Evolutionary conservation across 1,140 invertebrate genomes (phyloP), one percentile per base, ranked within the genome.

Genomic region (Drosophila orena): DNA sequence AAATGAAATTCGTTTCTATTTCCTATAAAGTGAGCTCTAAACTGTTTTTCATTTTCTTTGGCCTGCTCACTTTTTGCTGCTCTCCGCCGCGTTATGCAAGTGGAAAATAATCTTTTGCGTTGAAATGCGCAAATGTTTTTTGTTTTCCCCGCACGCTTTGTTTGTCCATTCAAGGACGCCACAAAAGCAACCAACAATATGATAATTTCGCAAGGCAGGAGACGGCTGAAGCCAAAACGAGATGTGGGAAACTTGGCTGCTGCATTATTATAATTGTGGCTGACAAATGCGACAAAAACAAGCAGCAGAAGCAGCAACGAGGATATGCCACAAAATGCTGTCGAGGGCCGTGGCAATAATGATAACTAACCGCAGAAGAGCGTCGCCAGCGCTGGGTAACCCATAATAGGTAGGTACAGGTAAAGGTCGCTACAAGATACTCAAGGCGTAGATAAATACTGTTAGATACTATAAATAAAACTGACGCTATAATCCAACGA

Each of bases 291-390:
- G 73, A 80, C 77, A 77, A 78, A 46, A 81, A 85, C 68, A 77
- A 24, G 24, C 35, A 42, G 49, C 59, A 57, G 61, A 47, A 70
- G 15, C 35, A 42, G 49, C 59, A 57, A 54, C 46, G 46, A 40
- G 58, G 53, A 70, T 66, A 62, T 49, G 54, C 64, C 78, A 83
- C 76, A 79, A 86, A 86, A 78, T 65, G 77, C 62, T 59, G 66
- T 68, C 68, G 58, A 77, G 81, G 68, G 77, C 55, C 73, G 55
- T 70, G 81, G 64, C 73, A 86, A 85, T 85, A 85, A 85, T 85
- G 77, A 85, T 86, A 85, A 85, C 81, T 85, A 85, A 85, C 81
- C 81, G 69, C 81, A 69, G 57, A 80, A 81, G 81, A 85, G 81
- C 64, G 77, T 64, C 60, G 74, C 62, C 22, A 69, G 74, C 64